phyloP scores from a whole-genome alignment of 2,797 vertebrate species.

The Dendrocincla tyrannina region DNA sequence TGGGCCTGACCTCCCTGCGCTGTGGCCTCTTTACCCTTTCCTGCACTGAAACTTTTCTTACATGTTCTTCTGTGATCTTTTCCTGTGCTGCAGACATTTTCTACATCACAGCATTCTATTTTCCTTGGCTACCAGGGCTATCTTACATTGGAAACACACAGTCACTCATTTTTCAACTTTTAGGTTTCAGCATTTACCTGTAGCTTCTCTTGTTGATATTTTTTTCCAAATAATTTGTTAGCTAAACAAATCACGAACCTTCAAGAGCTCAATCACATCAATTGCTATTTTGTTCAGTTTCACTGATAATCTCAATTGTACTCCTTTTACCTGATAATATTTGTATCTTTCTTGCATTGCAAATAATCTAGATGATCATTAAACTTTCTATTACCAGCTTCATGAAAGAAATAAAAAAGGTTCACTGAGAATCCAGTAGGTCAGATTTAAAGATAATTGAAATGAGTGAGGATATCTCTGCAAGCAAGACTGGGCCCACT shows the following conservation, averaged over 20 bases:
- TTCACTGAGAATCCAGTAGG: background rate
- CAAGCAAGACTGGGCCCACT: background rate
- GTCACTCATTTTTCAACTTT: background rate
- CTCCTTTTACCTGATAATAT: background rate
- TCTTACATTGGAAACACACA: background rate
- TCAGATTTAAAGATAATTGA: background rate
- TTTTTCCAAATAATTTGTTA: background rate
- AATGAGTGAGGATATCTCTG: background rate
- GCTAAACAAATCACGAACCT: background rate
- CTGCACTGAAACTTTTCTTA: background rate
- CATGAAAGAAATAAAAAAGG: background rate
- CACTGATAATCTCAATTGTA: background rate
- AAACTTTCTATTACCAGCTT: background rate
- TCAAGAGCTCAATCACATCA: background rate
- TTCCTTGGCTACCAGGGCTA: background rate
- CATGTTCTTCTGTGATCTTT: background rate
- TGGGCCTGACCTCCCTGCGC: background rate
- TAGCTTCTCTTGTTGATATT: background rate
- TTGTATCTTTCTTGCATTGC: background rate
- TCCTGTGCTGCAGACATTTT: background rate
- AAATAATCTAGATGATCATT: background rate
- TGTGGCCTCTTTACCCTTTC: background rate
- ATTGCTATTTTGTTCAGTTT: background rate
- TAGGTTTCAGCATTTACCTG: background rate
- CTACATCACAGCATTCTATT: background rate